Evolutionary conservation across 2,797 vertebrate species (phyloP).

Genomic region (Jordanella pulchra): DNA sequence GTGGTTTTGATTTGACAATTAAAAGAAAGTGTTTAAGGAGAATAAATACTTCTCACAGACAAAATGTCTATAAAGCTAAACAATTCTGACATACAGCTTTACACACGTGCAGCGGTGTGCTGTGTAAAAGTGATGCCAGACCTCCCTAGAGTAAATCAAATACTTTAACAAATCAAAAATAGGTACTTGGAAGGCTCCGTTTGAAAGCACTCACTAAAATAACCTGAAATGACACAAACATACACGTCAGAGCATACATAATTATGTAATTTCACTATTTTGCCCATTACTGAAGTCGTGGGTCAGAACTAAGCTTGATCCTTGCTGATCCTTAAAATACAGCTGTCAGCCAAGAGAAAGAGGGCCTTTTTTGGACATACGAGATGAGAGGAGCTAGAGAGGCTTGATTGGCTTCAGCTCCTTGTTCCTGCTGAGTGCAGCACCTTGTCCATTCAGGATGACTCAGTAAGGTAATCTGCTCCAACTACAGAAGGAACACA

Average conservation of each 20-base stretch:
- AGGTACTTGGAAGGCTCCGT: background rate
- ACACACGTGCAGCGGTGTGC: slow-evolving; percentile 12
- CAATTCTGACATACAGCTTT: background rate
- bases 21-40: background rate
- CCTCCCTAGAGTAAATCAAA: slow-evolving; percentile 18
- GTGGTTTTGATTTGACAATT: background rate
- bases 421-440: slow-evolving; percentile 51
- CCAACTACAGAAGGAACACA: slow-evolving; percentile 22
- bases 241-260: slow-evolving; percentile 24
- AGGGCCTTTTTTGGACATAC: slow-evolving; percentile 43
- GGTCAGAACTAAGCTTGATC: slow-evolving; percentile 49
- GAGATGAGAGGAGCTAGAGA: background rate
- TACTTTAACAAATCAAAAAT: slow-evolving; percentile 11
- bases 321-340: slow-evolving; percentile 51
- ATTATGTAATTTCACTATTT: slow-evolving; percentile 63
- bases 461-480: slow-evolving; percentile 52
- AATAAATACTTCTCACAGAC: too few relatives aligned
- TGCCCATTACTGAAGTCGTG: slow-evolving; percentile 52
- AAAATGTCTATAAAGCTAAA: too few relatives aligned
- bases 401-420: slow-evolving; percentile 22
- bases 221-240: slow-evolving; percentile 26
- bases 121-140: slow-evolving; percentile 19
- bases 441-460: slow-evolving; percentile 42
- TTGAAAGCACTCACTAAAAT: background rate
- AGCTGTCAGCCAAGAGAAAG: slow-evolving; percentile 27